A percentile compares a stretch with the other conserved stretches of the same genome.
These are phyloP conservation scores for Apamea sordens DNA, from an alignment of 2,888 invertebrate genomes.

Conservation along the genomic window DNA sequence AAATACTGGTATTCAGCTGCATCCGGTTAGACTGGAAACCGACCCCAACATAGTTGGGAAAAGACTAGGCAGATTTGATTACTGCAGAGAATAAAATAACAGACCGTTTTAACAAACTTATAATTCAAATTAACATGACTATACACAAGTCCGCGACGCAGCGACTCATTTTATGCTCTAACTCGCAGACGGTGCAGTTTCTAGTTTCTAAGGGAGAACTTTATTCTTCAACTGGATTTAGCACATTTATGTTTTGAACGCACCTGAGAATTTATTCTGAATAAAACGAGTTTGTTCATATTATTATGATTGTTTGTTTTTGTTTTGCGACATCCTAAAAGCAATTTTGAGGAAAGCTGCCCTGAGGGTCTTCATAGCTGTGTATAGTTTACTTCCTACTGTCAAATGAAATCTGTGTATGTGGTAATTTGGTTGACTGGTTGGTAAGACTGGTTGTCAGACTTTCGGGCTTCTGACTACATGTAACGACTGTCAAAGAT, in stretches of 20 bases:
- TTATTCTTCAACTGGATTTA: conserved; percentile 56
- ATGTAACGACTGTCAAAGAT: no score
- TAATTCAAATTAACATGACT: conserved; percentile 50
- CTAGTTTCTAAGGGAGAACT: conserved; percentile 56
- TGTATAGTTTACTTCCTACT: conserved; percentile 43
- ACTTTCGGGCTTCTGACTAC: no score
- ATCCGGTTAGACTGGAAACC: background rate
- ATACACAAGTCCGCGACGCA: conserved; percentile 21
- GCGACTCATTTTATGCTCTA: conserved; percentile 57
- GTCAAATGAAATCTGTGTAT: conserved; percentile 51
- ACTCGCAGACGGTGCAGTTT: conserved; percentile 53
- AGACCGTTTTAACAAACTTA: conserved; percentile 40
- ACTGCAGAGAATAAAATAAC: background rate
- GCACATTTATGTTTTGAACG: conserved; percentile 52
- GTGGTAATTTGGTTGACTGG: conserved; percentile 39
- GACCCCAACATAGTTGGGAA: no score
- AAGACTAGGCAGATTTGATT: background rate
- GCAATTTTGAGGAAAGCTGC: conserved; percentile 55
- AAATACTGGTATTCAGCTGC: background rate
- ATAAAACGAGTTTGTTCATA: conserved; percentile 40
- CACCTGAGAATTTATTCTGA: conserved; percentile 46
- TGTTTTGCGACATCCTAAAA: conserved; percentile 45
- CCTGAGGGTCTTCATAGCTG: conserved; percentile 44
- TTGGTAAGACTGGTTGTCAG: no score
- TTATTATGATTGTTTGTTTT: conserved; percentile 52